Conservation (phyloP, 2,888 invertebrate species). For the Agonopterix arenella region DNA sequence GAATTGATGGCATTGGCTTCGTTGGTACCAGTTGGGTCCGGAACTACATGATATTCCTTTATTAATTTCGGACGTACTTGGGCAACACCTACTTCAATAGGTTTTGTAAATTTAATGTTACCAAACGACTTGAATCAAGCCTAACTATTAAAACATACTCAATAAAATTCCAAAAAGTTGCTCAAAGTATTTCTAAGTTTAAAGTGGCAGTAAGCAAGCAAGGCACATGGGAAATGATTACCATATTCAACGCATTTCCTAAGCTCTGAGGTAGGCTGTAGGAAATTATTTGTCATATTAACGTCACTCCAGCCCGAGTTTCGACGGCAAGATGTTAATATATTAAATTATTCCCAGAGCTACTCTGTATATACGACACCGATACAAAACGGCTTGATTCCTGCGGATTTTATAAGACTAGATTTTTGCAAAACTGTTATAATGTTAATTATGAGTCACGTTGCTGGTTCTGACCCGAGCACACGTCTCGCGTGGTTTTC, state of each 20-base stretch:
- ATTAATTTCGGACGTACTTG: too few relatives aligned
- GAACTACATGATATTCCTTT: too few relatives aligned
- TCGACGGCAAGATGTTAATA: slow-evolving; percentile 57
- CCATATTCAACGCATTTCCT: slow-evolving; percentile 67
- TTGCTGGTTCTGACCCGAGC: too few relatives aligned
- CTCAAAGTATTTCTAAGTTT: slow-evolving; percentile 49
- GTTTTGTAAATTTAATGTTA: too few relatives aligned
- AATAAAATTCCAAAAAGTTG: slow-evolving; percentile 21
- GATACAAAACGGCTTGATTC: slow-evolving; percentile 18
- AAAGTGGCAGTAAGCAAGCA: slow-evolving; percentile 38
- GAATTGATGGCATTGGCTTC: too few relatives aligned
- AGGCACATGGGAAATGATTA: slow-evolving; percentile 63
- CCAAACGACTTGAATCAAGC: slow-evolving; percentile 1
- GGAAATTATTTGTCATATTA: slow-evolving; percentile 74
- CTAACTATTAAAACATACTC: slow-evolving; percentile 3
- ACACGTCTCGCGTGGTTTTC: too few relatives aligned
- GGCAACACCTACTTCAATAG: too few relatives aligned
- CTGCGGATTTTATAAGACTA: too few relatives aligned
- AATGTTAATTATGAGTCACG: too few relatives aligned
- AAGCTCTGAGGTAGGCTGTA: slow-evolving; percentile 49
- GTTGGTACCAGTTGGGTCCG: too few relatives aligned
- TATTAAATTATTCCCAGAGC: slow-evolving; percentile 58
- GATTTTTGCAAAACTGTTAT: too few relatives aligned
- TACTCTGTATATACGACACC: slow-evolving; percentile 39
- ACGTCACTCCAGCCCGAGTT: slow-evolving; percentile 61